Percentiles rank a stretch among this genome's conserved stretches.
Conservation (phyloP, 2,797 vertebrate genomes). For the Microctenopoma lineatum region DNA sequence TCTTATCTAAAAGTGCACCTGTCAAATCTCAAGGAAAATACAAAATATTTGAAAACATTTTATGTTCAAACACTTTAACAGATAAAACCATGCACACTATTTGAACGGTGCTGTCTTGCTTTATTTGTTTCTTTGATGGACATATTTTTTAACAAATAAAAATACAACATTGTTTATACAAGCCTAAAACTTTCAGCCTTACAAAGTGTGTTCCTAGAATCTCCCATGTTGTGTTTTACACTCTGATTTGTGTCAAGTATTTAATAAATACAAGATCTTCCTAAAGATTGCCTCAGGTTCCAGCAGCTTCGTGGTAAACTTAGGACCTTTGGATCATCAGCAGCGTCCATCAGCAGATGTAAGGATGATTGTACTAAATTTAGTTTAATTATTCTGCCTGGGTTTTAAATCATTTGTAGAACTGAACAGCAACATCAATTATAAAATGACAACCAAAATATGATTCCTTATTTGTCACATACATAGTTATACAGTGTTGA, state of each 20-base stretch:
- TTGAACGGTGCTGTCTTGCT: too few species aligned
- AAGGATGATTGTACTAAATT: background rate
- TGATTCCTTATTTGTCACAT: too few species aligned
- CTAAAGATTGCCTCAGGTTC: conserved; percentile 1
- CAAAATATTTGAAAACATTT: too few species aligned
- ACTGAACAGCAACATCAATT: conserved; percentile 7
- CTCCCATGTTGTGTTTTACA: background rate
- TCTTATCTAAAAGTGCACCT: too few species aligned
- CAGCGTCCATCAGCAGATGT: conserved; percentile 12
- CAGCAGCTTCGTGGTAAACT: conserved; percentile 24
- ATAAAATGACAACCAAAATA: background rate
- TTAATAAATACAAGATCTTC: background rate
- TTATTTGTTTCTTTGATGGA: too few species aligned
- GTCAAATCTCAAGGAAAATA: too few species aligned
- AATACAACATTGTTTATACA: too few species aligned
- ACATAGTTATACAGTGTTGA: too few species aligned
- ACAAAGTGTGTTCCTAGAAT: background rate
- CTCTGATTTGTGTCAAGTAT: background rate
- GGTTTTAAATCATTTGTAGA: conserved; percentile 3
- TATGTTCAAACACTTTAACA: too few species aligned
- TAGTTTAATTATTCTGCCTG: conserved; percentile 22
- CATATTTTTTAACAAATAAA: too few species aligned
- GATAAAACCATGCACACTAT: too few species aligned
- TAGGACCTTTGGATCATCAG: conserved; percentile 24
- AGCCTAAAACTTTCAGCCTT: too few species aligned